Conservation (phyloP, 2,797 vertebrate species). For the Hippocampus kuda region DNA sequence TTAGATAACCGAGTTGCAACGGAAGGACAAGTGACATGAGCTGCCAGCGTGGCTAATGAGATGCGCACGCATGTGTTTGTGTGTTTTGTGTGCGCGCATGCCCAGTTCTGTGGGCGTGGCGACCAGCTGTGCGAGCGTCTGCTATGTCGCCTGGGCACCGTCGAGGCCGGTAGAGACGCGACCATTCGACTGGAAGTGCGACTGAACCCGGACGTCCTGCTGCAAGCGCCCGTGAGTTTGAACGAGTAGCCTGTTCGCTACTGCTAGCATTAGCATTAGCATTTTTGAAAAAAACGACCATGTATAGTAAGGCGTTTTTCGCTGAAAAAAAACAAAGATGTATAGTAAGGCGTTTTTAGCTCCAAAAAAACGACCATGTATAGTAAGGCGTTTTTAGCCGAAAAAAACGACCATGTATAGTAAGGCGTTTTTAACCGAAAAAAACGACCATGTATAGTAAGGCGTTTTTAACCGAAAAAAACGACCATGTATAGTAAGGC, state of each 20-base stretch:
- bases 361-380: too few species aligned
- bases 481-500: too few species aligned
- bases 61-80: neutral
- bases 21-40: neutral
- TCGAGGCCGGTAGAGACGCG: slow-evolving; percentile 80
- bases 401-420: too few species aligned
- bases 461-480: too few species aligned
- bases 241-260: neutral
- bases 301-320: too few species aligned
- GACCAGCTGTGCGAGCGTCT: slow-evolving; percentile 76
- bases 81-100: neutral
- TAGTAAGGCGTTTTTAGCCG: too few species aligned
- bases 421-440: too few species aligned
- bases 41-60: neutral
- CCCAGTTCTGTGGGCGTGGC: slow-evolving; percentile 74
- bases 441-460: too few species aligned
- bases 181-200: slow-evolving; percentile 73
- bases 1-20: neutral
- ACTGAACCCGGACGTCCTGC: slow-evolving; percentile 76
- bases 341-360: too few species aligned
- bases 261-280: neutral
- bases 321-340: too few species aligned
- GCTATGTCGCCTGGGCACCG: slow-evolving; percentile 76
- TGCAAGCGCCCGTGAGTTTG: slow-evolving; percentile 66
- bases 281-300: neutral